phyloP scores from a whole-genome alignment of 1,140 invertebrate species.

The Oscheius sp. region DNA sequence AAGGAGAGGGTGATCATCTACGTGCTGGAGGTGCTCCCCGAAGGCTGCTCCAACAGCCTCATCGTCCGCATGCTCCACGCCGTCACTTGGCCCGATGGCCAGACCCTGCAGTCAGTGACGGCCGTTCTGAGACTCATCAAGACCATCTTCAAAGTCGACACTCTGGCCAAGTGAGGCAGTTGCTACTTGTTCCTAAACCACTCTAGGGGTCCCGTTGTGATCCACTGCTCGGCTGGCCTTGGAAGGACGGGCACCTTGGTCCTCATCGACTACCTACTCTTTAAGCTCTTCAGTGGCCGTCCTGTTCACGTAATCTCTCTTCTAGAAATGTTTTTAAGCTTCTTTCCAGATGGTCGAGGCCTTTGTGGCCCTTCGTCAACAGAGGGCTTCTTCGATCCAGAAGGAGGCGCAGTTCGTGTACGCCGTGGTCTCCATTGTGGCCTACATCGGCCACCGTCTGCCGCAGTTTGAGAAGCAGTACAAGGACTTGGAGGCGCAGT shows the following conservation, averaged over 20 bases:
- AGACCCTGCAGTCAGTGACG: not conserved
- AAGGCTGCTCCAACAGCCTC: not conserved
- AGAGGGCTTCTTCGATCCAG: not conserved
- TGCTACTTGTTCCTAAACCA: slow-evolving; percentile 31
- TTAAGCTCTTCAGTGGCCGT: slow-evolving; percentile 24
- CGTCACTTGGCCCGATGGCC: slow-evolving; percentile 16
- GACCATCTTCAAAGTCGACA: not conserved
- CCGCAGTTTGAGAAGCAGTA: no score
- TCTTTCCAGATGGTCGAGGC: slow-evolving; percentile 34
- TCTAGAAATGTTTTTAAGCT: slow-evolving; percentile 34
- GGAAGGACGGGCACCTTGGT: not conserved
- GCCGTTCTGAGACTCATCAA: not conserved
- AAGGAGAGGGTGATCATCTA: not conserved
- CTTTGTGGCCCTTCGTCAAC: not conserved
- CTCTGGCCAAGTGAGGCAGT: slow-evolving; percentile 30
- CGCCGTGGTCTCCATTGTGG: not conserved
- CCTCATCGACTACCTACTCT: not conserved
- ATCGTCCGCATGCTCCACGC: not conserved
- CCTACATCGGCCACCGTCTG: no score
- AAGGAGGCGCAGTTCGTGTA: not conserved
- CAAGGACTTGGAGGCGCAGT: no score
- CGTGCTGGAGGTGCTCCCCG: not conserved
- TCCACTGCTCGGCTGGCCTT: slow-evolving; percentile 12
- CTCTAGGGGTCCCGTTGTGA: slow-evolving; percentile 46
- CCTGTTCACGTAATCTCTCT: slow-evolving; percentile 40